Evolutionary conservation across 2,113 vertebrate genomes (phyloP), one percentile per base, ranked within the genome.

Genomic region (Menidia beryllina): DNA sequence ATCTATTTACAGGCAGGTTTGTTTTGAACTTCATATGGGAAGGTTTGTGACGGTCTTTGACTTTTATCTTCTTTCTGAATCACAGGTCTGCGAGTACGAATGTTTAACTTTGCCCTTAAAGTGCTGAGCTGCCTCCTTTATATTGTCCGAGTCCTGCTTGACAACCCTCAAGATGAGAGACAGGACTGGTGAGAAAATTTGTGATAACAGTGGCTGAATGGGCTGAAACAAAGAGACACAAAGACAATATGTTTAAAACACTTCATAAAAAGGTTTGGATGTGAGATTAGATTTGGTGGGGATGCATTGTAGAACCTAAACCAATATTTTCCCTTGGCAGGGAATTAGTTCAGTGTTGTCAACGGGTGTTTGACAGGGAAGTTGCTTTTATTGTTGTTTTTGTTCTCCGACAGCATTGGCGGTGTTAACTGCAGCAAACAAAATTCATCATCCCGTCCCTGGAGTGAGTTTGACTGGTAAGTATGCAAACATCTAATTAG

Each of bases 101-200:
- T 95, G 88, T 95, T 95, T 83, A 95, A 95, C 86, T 95, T 95
- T 84, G 85, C 93, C 45, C 88, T 95, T 24, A 95, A 95, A 89
- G 89, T 95, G 77, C 88, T 95, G 60, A 95, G 94, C 90, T 95
- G 94, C 79, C 90, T 95, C 74, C 94, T 95, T 34, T 95, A 95
- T 84, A 95, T 95, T n/a, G 82, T 94, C 75, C 84, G 94, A 81
- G 94, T 95, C 49, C 84, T 95, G 20, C 80, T 95, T 78, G 94
- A 95, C 64, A 93, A 95, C 81, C 94, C 94, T 0, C 90, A 86
- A 53, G 91, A 92, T 51, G 81, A 84, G 39, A 87, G 77, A 66
- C 91, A 88, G 20, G 89, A 91, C 58, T 95, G 94, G 94, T 95
- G 90, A 94, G 93, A 62, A 24, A 72, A 45, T 39, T n/a, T 41